Conservation (phyloP, 2,797 vertebrate species). For the Lemur catta region DNA sequence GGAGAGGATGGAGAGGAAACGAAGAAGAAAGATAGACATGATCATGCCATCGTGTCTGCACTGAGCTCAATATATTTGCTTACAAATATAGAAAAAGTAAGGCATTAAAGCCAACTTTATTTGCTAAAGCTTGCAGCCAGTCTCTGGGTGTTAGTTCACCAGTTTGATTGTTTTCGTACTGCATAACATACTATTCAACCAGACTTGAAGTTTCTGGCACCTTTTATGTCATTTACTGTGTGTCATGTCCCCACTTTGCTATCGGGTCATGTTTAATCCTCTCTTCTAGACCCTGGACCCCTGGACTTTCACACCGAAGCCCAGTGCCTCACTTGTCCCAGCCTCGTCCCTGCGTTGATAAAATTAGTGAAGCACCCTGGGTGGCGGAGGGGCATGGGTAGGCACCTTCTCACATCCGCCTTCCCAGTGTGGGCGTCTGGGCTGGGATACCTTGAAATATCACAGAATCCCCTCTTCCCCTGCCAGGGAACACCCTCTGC, state of each 20-base stretch:
- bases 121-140: background rate
- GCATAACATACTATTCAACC: background rate
- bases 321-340: background rate
- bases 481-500: background rate
- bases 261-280: background rate
- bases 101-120: background rate
- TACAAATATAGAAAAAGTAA: too few relatives aligned
- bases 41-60: background rate
- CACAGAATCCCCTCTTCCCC: background rate
- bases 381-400: background rate
- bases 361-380: background rate
- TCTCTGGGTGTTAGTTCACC: background rate
- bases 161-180: background rate
- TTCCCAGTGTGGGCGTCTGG: background rate
- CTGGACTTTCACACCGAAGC: background rate
- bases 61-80: background rate
- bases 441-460: background rate
- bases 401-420: background rate
- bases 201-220: background rate
- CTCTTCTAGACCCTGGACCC: background rate
- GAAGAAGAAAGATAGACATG: background rate
- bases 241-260: background rate
- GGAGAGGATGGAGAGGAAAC: background rate
- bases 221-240: background rate
- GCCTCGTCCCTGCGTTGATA: background rate